Base-by-base conservation (phyloP, 1,140 invertebrate species). In the Meloidogyne hapla region DNA sequence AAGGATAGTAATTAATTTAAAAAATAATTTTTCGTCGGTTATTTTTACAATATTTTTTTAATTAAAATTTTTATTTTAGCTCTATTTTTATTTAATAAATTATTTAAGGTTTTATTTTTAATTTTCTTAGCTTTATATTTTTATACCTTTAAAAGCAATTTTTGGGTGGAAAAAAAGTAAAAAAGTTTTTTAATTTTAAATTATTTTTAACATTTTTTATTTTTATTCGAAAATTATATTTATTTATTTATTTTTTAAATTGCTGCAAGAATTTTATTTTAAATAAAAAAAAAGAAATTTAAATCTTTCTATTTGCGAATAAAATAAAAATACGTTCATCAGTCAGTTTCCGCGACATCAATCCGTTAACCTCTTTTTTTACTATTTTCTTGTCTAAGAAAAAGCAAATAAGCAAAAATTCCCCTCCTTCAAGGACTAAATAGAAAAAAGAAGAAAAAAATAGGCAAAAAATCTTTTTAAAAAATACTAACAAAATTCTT, bases 251-350 rank as follows among this genome's bases (percentile, higher is more conserved):
- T 21, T 1, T 66, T 13, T 38, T 21, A 15, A 66, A 28, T 66
- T 28, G 64, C 13, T 66, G 64, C 64, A 12, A n/a, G n/a, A n/a
- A n/a, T n/a, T n/a, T n/a, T n/a, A n/a, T n/a, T n/a, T n/a, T n/a
- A n/a, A n/a, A n/a, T n/a, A n/a, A 18, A 66, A 26, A n/a, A 66
- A 66, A 66, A 15, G 13, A 66, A 66, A 18, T 66, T 66, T 66
- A 28, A 38, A 15, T 26, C 64, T n/a, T n/a, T n/a, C 26, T 18
- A 15, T 26, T 28, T 66, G 64, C n/a, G n/a, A n/a, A n/a, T n/a
- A n/a, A n/a, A n/a, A n/a, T n/a, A n/a, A n/a, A 26, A 12, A 15
- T 1, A 42, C 40, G 13, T 42, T 42, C 15, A 48, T 48, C 15
- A 13, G 15, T 48, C 13, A 48, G 13, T n/a, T 48, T 48, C 45